Base-by-base conservation (phyloP, 2,113 vertebrate species). In the Marmota monax region DNA sequence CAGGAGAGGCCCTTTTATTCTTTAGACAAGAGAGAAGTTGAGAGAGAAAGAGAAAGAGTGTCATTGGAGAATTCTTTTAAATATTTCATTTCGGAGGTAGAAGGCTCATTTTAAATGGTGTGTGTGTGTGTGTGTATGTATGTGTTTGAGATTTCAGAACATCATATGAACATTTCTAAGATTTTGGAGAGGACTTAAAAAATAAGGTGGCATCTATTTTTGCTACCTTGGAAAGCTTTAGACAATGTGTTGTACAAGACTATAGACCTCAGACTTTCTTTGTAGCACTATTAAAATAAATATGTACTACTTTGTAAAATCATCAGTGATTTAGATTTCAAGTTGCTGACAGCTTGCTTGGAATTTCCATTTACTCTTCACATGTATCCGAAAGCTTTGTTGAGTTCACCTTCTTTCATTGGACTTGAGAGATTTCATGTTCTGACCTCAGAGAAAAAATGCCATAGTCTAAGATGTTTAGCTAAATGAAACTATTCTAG, bases 401-500 rank as follows among this genome's bases (percentile, higher is more conserved):
- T 84, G 77, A 88, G 96, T 97, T 93, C 42, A 58, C 34, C 61
- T 0, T 17, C 90, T 97, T 96, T 92, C 32, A 51, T 7, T 96
- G 86, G 20, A 12, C n/a, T 92, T 95, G 88, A 96, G 88, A 1
- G 1, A 84, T 78, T 94, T 95, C 95, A 80, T 93, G 32, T 89
- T 97, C 39, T 96, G 93, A 97, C 97, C 89, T 98, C 84, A 92
- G 58, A 97, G 76, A 92, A 92, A 95, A 34, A 34, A 95, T 92
- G 51, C 16, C 92, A 96, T 87, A 45, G 27, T 96, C 73, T 67
- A 90, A 97, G 92, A 90, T 96, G 70, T 82, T 97, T 97, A 94
- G 90, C 70, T 98, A 83, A 98, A 96, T 63, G 77, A 97, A 98
- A 97, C 65, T 95, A 16, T 17, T 97, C 94, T 98, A 86, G 97